Base-by-base conservation (phyloP, 1,140 invertebrate genomes). In the Harpegnathos saltator region DNA sequence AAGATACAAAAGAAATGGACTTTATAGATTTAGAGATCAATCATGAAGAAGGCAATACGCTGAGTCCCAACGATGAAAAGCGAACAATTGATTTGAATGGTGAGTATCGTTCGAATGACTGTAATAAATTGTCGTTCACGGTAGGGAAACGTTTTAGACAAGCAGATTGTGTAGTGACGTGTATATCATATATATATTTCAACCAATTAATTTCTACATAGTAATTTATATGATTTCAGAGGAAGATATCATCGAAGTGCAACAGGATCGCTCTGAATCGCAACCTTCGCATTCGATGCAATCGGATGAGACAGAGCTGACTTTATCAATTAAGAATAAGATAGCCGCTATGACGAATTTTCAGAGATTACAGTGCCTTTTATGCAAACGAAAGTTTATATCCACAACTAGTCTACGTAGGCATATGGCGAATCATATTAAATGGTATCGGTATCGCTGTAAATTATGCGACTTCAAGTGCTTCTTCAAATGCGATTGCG, bases 351-450 rank as follows among this genome's bases (percentile, higher is more conserved):
- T 90, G 1, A 73, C 90, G 11, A 89, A 90, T 75, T 48, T 90
- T 0, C 71, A 71, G 19, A 93, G 91, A 44, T 62, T 93, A 0
- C 85, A 88, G 59, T 95, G 94, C 86, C 84, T 91, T 61, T 81
- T 91, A 0, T 95, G 94, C 75, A 89, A 91, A 52, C 86, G 77
- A 59, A 92, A 88, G 71, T 94, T 94, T 63, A 84, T 85, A 1
- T 90, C 91, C 5, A 52, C 91, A 17, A 84, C 90, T 7, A 86
- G 92, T 77, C 82, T 95, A 65, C 83, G 93, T 7, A 89, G 90
- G 59, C 94, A 95, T 73, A 92, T 94, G 90, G 92, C 94, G 0
- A 88, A 90, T 29, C 94, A 95, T 80, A 91, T 95, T 9, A 91
- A 90, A 68, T 94, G 94, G 92, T 92, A 91, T 84, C 89, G 94